Evolutionary conservation across 2,113 vertebrate species (phyloP), one percentile per base, ranked within the genome.

Genomic region (Atrichornis clamosus): DNA sequence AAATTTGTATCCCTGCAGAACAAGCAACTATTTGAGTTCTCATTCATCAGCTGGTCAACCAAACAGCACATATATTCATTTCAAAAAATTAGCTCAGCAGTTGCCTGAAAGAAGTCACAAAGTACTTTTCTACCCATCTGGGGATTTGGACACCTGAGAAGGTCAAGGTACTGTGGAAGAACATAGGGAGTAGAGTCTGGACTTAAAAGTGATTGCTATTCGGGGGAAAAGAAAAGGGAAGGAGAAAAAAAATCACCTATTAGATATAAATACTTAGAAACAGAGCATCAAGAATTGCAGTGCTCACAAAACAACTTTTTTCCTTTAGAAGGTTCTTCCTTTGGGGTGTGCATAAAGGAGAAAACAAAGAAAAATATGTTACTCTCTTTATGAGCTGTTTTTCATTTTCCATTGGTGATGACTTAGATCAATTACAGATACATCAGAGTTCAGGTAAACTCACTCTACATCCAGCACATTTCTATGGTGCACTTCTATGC

Each of bases 181-280:
- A 10, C 11, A 35, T 1, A 50, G 4, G 3, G 33, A 91, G 13
- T 6, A 60, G 15, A 50, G 14, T 22, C 7, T 58, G n/a, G 26
- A 77, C 49, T 4, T 23, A 12, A 35, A 77, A 72, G 14, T 33
- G 32, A 84, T 67, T 49, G n/a, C 13, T 67, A 22, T 1, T 47
- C 15, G 8, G 8, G 12, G 11, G 10, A 39, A 6, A 33, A 19
- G 3, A 10, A 49, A 59, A 14, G 12, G 1, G 37, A 49, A 11
- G 3, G 2, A 27, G 4, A 4, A 3, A 4, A 21, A 41, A 30
- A 35, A 10, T 1, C 7, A 52, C 4, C 7, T 84, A 16, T 46
- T 56, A 46, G 23, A 50, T 5, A 74, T 15, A 84, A 70, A 59
- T 4, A 1, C 7, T 59, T 14, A 72, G 35, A 79, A 85, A 67